phyloP scores from a whole-genome alignment of 2,113 vertebrate genomes.

The Semnornis frantzii region DNA sequence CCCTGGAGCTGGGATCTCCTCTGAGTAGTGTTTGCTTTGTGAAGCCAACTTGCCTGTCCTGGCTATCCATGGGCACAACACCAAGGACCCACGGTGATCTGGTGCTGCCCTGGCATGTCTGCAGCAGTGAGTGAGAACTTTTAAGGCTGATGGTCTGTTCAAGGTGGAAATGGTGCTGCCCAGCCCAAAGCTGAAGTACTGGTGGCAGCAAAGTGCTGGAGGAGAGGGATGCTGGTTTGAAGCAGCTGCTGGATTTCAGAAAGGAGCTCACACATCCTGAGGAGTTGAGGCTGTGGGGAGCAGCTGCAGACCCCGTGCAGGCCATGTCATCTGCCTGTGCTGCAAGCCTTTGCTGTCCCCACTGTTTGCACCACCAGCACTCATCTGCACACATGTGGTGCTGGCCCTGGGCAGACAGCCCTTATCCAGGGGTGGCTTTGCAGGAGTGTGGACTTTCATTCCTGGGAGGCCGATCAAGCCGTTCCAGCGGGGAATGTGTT shows the following conservation, averaged over 20 bases:
- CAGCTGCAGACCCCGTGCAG: background rate
- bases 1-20: background rate
- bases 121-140: fast-evolving
- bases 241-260: background rate
- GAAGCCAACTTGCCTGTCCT: background rate
- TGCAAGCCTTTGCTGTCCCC: background rate
- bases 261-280: background rate
- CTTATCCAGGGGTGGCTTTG: slow-evolving; percentile 12
- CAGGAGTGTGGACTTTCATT: slow-evolving; percentile 38
- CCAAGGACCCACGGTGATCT: fast-evolving
- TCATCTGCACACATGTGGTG: background rate
- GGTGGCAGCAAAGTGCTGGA: background rate
- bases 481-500: background rate
- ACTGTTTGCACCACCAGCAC: background rate
- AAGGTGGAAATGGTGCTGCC: background rate
- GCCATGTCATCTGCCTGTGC: background rate
- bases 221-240: background rate
- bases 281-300: background rate
- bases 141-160: fast-evolving
- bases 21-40: fast-evolving
- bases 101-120: fast-evolving
- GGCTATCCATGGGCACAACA: fast-evolving
- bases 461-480: background rate
- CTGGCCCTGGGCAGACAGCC: background rate
- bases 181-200: background rate